phyloP scores from a whole-genome alignment of 1,140 invertebrate genomes.

The Leptopilina boulardi region DNA sequence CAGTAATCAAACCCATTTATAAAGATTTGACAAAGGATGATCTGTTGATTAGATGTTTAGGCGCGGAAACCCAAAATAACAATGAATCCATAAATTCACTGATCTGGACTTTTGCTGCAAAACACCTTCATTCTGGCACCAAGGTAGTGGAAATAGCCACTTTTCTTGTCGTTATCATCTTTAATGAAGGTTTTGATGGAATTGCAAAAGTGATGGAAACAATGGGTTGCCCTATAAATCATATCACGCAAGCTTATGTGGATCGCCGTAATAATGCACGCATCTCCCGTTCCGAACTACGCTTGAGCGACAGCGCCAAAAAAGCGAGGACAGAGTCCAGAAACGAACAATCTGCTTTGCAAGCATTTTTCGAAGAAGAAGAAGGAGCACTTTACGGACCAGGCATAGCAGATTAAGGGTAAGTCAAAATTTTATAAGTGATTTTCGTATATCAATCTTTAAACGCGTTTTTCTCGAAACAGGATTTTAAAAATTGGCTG shows the following conservation, averaged over 20 bases:
- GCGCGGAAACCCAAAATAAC: constrained; percentile 42
- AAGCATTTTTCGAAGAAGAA: constrained; percentile 27
- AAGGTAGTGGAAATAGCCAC: constrained; percentile 30
- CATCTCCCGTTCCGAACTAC: constrained; percentile 31
- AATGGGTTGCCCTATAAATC: constrained; percentile 36
- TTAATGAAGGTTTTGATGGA: constrained; percentile 45
- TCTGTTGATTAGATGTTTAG: constrained; percentile 47
- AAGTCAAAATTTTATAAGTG: too few species aligned
- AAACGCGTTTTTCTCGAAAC: too few species aligned
- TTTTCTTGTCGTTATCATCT: constrained; percentile 36
- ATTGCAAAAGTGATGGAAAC: constrained; percentile 33
- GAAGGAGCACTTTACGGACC: constrained; percentile 34
- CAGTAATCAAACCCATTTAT: constrained; percentile 46
- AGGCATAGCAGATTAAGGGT: too few species aligned
- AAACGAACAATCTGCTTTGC: constrained; percentile 38
- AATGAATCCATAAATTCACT: constrained; percentile 28
- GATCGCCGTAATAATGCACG: neutral
- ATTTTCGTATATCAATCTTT: too few species aligned
- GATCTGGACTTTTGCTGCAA: constrained; percentile 25
- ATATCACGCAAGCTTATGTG: neutral
- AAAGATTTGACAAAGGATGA: constrained; percentile 45
- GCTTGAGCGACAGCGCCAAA: constrained; percentile 35
- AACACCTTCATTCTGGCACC: neutral
- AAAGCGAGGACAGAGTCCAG: constrained; percentile 40
- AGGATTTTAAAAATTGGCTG: too few species aligned